phyloP scores from a whole-genome alignment of 2,888 invertebrate genomes.

The Brachynemurus nebulosus region DNA sequence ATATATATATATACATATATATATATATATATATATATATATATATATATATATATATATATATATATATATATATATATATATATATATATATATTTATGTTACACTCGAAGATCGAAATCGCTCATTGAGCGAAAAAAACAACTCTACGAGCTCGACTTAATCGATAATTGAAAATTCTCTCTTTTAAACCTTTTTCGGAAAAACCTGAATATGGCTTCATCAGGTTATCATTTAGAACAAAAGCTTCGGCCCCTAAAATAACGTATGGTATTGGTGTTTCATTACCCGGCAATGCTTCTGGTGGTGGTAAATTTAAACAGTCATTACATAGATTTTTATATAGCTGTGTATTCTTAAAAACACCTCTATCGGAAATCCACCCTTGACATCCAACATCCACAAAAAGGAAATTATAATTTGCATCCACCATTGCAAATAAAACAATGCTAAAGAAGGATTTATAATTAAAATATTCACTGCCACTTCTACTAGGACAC shows the following conservation, averaged over 20 bases:
- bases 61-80: too few species aligned
- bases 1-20: too few species aligned
- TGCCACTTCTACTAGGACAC: too few species aligned
- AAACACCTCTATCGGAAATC: slow-evolving; percentile 19
- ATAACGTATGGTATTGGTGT: neutral
- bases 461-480: too few species aligned
- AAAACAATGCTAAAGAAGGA: slow-evolving; percentile 19
- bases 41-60: too few species aligned
- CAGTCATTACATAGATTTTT: neutral
- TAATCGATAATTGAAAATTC: slow-evolving; percentile 2
- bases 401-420: slow-evolving; percentile 19
- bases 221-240: slow-evolving; percentile 12
- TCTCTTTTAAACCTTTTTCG: neutral
- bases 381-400: slow-evolving; percentile 19
- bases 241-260: slow-evolving; percentile 8
- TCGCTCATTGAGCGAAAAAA: too few species aligned
- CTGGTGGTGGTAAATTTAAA: slow-evolving; percentile 10
- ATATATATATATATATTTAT: too few species aligned
- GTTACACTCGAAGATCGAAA: too few species aligned
- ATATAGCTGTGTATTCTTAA: slow-evolving; percentile 8
- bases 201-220: slow-evolving; percentile 13
- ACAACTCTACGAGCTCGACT: slow-evolving; percentile 16
- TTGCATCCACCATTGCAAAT: slow-evolving; percentile 19
- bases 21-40: too few species aligned
- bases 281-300: neutral